A percentile compares a stretch with the other conserved stretches of the same genome.
Conservation (phyloP, 2,888 invertebrate genomes). For the Gisinianus flammeolus region DNA sequence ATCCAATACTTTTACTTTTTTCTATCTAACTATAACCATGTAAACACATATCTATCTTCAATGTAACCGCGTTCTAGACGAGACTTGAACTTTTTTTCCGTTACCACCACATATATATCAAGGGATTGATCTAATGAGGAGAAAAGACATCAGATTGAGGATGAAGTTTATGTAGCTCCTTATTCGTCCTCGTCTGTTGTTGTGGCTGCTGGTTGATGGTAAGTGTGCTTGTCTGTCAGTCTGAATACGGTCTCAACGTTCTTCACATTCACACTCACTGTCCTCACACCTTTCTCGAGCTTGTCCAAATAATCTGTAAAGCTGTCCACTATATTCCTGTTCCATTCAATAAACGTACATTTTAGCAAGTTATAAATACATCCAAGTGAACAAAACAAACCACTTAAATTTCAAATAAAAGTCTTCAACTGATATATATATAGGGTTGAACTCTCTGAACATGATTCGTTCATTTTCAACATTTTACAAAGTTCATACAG, state of each 20-base stretch:
- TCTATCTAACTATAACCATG: background rate
- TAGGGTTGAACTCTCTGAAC: no score
- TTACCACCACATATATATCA: no score
- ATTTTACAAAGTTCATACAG: background rate
- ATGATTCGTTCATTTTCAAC: no score
- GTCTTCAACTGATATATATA: slow-evolving; percentile 56
- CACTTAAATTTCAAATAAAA: background rate
- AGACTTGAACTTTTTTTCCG: no score
- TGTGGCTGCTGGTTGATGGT: background rate
- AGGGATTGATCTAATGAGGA: background rate
- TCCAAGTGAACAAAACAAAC: background rate
- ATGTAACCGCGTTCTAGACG: background rate
- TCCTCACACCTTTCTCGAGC: slow-evolving; percentile 55
- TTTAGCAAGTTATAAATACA: background rate
- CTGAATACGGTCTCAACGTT: slow-evolving; percentile 58
- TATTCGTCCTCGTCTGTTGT: no score
- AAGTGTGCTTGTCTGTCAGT: slow-evolving; percentile 55
- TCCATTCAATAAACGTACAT: background rate
- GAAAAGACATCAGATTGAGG: background rate
- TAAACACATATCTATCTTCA: background rate
- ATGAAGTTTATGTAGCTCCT: background rate
- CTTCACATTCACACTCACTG: slow-evolving; percentile 58
- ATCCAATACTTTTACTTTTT: background rate
- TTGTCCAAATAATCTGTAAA: slow-evolving; percentile 59
- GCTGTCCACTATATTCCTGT: slow-evolving; percentile 52